phyloP scores from a whole-genome alignment of 2,797 vertebrate genomes.

The Rousettus madagascariensis region DNA sequence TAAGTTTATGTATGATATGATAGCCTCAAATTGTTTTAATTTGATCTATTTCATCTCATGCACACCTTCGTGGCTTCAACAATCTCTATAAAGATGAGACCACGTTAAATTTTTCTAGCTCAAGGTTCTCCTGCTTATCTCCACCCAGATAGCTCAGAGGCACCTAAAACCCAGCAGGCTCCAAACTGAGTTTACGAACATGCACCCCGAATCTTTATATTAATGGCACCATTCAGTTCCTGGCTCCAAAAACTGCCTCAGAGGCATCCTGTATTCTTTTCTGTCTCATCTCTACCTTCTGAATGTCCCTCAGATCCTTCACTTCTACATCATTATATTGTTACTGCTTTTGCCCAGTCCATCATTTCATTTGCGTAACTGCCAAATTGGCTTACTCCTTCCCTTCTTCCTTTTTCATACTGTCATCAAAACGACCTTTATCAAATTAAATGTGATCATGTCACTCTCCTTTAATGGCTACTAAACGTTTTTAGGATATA shows the following conservation, averaged over 20 bases:
- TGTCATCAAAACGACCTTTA: constrained; percentile 5
- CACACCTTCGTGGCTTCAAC: not conserved
- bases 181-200: not conserved
- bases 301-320: not conserved
- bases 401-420: not conserved
- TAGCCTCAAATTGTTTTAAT: not conserved
- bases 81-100: not conserved
- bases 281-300: not conserved
- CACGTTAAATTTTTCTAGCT: not conserved
- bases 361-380: not conserved
- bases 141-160: not conserved
- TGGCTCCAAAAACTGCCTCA: not conserved
- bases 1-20: not conserved
- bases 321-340: not conserved
- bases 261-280: not conserved
- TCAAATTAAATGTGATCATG: constrained; percentile 15
- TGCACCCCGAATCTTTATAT: not conserved
- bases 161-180: not conserved
- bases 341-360: not conserved
- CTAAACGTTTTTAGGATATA: not conserved
- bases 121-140: not conserved
- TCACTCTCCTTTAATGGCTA: not conserved
- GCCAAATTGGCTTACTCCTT: not conserved
- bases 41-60: not conserved
- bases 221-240: not conserved